These are phyloP conservation scores for Agapetus fuscipes DNA, from an alignment of 2,888 invertebrate species.

Conservation along the genomic window DNA sequence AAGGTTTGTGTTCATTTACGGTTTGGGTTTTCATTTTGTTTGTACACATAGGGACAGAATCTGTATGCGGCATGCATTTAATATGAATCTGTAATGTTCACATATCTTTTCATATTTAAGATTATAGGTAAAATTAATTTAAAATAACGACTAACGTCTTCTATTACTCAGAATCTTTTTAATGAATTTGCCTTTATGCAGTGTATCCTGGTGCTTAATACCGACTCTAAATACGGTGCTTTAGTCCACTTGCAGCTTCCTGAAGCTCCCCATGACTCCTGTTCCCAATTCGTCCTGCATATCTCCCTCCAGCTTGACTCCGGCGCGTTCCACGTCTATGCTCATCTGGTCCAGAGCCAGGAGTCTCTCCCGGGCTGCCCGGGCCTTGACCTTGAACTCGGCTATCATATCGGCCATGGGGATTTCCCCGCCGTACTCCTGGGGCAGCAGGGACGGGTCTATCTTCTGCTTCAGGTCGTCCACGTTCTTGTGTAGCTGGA, in stretches of 20 bases:
- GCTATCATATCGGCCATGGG: slow-evolving; percentile 74
- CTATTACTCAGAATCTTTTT: no score
- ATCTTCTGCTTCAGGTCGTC: slow-evolving; percentile 64
- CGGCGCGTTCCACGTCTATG: slow-evolving; percentile 52
- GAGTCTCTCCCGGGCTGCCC: slow-evolving; percentile 54
- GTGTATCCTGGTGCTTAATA: no score
- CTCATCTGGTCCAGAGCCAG: slow-evolving; percentile 67
- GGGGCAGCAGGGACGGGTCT: slow-evolving; percentile 67
- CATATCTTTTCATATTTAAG: no score
- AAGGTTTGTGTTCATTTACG: no score
- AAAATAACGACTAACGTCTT: no score
- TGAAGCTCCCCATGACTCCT: slow-evolving; percentile 73
- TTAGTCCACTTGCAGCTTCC: slow-evolving; percentile 75
- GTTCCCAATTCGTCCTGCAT: slow-evolving; percentile 60
- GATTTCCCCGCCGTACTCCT: slow-evolving; percentile 81
- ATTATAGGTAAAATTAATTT: no score
- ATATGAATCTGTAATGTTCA: no score
- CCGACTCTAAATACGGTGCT: no score
- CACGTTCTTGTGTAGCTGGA: slow-evolving; percentile 31
- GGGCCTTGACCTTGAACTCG: slow-evolving; percentile 55
- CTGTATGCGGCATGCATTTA: no score
- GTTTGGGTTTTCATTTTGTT: no score
- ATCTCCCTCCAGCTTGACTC: slow-evolving; percentile 43
- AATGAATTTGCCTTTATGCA: no score
- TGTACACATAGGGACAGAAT: no score